Percentiles rank a stretch among this genome's conserved stretches.
Conservation (phyloP, 2,797 vertebrate genomes). For the Argya squamiceps region DNA sequence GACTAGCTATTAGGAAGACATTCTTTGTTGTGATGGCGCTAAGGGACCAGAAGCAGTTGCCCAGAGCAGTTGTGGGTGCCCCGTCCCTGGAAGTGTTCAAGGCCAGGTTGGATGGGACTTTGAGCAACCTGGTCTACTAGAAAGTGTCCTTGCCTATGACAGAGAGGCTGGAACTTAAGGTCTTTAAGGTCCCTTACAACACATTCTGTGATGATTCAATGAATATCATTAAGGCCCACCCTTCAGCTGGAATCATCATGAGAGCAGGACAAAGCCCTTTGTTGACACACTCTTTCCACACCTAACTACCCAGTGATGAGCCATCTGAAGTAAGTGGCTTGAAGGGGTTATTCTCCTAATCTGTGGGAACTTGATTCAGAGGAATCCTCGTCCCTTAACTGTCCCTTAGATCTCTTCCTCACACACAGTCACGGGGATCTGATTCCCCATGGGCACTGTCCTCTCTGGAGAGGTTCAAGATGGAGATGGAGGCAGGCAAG, state of each 20-base stretch:
- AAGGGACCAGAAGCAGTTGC: neutral
- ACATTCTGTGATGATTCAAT: neutral
- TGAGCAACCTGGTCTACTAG: neutral
- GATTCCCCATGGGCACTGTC: neutral
- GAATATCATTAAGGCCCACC: neutral
- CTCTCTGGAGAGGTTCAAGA: neutral
- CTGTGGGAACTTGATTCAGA: neutral
- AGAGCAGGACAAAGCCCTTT: neutral
- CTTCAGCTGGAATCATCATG: neutral
- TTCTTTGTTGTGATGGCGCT: neutral
- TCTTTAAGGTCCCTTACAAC: neutral
- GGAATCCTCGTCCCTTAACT: neutral
- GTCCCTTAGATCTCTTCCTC: neutral
- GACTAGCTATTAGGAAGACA: neutral
- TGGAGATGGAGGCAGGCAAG: neutral
- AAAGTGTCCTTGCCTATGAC: neutral
- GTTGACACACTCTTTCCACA: accelerated
- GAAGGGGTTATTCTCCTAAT: neutral
- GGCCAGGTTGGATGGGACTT: neutral
- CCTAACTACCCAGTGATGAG: neutral
- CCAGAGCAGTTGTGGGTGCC: neutral
- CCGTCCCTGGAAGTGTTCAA: neutral
- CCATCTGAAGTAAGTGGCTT: neutral
- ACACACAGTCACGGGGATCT: neutral
- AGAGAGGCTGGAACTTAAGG: neutral